Evolutionary conservation across 2,888 invertebrate species (phyloP), one percentile per base, ranked within the genome.

Genomic region (Desoria tigrina): DNA sequence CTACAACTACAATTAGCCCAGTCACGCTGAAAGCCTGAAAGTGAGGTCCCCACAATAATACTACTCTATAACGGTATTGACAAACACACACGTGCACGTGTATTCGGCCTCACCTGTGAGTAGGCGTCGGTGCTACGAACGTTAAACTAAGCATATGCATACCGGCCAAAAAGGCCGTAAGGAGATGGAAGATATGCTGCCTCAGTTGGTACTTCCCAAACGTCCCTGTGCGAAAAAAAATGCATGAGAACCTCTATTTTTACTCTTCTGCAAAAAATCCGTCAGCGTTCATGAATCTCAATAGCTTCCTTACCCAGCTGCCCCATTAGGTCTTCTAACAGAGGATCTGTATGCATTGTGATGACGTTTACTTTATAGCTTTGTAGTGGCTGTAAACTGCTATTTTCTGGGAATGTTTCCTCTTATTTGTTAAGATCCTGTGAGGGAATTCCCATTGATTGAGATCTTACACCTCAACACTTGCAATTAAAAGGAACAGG

Each of bases 71-170:
- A n/a, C n/a, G n/a, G n/a, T n/a, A n/a, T 32, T 32, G 11, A 32
- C 32, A 32, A 32, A 32, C 32, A 32, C 32, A 32, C 32, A 32
- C 32, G 32, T 32, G 32, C 32, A n/a, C n/a, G n/a, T n/a, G n/a
- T n/a, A n/a, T 32, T 32, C 4, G 6, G 4, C 16, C 32, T 39
- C 57, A 74, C 72, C 74, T 66, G 61, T 73, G 73, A 9, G 59
- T 39, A 7, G 76, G 76, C 9, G 68, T 72, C 0, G 76, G 73
- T 14, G 74, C 74, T 6, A 72, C 70, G 42, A 70, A 69, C 1
- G 63, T 68, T n/a, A 74, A 58, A 9, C 69, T 68, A 2, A 76
- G 66, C 76, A 76, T 76, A 51, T 76, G 76, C 49, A 76, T 65
- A 7, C 76, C 76, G 53, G 73, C 76, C 23, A 76, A 61, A 59